These are phyloP conservation scores for Castor canadensis DNA, from an alignment of 2,113 vertebrate genomes.

Conservation along the genomic window DNA sequence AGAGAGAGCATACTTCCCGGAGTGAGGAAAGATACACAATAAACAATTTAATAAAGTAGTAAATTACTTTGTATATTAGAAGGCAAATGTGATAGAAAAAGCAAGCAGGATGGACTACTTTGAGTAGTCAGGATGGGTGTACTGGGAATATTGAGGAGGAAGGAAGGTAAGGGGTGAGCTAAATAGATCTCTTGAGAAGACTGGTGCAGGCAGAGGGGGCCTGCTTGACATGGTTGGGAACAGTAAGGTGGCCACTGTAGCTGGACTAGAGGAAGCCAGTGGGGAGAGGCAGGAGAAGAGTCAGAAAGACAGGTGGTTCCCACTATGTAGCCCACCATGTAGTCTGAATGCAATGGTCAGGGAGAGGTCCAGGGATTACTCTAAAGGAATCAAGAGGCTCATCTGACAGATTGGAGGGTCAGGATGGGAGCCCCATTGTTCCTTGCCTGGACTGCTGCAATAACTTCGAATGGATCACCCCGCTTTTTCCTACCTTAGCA, in stretches of 20 bases:
- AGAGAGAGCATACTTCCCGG: background rate
- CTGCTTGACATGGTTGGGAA: background rate
- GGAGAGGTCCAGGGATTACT: background rate
- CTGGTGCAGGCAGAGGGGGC: background rate
- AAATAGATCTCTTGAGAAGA: background rate
- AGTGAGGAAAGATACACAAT: no score
- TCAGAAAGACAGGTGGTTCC: background rate
- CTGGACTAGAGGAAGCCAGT: rapidly evolving
- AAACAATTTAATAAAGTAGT: no score
- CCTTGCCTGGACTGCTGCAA: background rate
- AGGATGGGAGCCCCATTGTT: rapidly evolving
- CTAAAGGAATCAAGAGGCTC: background rate
- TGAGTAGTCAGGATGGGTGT: background rate
- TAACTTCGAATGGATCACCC: background rate
- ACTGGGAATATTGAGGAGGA: background rate
- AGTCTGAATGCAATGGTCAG: background rate
- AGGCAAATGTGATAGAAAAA: background rate
- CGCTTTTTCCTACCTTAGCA: background rate
- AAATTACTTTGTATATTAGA: background rate
- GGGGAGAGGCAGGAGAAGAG: background rate
- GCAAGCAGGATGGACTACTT: no score
- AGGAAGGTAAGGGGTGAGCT: background rate
- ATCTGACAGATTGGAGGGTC: no score
- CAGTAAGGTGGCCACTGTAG: background rate
- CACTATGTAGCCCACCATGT: rapidly evolving